Evolutionary conservation across 1,140 invertebrate genomes (phyloP), one percentile per base, ranked within the genome.

Genomic region (Trichomalopsis sarcophagae): DNA sequence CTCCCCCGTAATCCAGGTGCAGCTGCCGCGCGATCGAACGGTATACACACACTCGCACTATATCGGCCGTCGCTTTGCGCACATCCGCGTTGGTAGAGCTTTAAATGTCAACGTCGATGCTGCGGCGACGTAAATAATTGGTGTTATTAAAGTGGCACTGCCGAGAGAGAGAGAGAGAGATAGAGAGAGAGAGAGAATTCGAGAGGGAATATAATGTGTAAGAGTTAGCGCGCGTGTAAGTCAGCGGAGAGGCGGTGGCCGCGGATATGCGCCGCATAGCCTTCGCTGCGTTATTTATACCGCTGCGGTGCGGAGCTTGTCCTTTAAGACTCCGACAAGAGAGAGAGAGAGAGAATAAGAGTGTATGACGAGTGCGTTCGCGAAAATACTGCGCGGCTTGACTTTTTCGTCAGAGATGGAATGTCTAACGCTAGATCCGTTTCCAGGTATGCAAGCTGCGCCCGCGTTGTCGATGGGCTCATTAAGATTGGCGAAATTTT

Each of bases 101-200:
- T 89, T 92, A 92, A 92, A 93, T 91, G 92, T 92, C 92, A 93
- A 87, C 89, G 87, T 86, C 88, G 89, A 92, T 92, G 87, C 86
- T 83, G 81, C 87, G 86, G 82, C 88, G 88, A 85, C 84, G 89
- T 92, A 92, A 93, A 92, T 92, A 91, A 93, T 92, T 90, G 89
- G 91, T 90, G 91, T 92, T 92, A 90, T 91, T 90, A 87, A 90
- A 90, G 86, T 88, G 82, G 87, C 86, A 30, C 17, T 14, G 21
- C 27, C 27, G 21, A 7, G 86, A 89, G 86, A 88, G 87, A 89
- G 21, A 62, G 89, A 88, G 33, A 83, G 79, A 27, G 77, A 77
- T 21, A 62, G 55, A 62, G 55, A 21, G 55, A 62, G 89, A 88
- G 33, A 83, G 79, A 27, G 77, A 77, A 21, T 7, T 17, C 14